These are phyloP conservation scores for Brachystomella parvula DNA, from an alignment of 1,140 invertebrate genomes.

Conservation along the genomic window DNA sequence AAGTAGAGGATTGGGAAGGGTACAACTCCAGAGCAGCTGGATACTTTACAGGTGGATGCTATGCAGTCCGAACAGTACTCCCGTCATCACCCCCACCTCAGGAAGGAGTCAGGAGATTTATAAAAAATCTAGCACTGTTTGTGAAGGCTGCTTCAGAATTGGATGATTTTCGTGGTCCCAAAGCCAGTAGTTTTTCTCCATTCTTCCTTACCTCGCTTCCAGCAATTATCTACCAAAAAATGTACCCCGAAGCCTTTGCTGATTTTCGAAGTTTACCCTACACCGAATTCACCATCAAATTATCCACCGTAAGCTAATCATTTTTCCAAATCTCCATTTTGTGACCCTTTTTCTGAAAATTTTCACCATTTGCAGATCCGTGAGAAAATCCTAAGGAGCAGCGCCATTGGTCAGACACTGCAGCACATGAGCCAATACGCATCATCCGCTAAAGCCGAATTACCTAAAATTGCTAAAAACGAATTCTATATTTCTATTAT, in stretches of 20 bases:
- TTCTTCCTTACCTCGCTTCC: constrained; percentile 26
- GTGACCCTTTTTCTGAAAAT: neutral
- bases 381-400: constrained; percentile 15
- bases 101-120: constrained; percentile 15
- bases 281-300: constrained; percentile 12
- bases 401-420: constrained; percentile 4
- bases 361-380: constrained; percentile 15
- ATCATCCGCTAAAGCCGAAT: neutral
- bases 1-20: constrained; percentile 22
- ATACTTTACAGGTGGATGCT: constrained; percentile 34
- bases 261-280: constrained; percentile 13
- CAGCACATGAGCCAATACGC: constrained; percentile 11
- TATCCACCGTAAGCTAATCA: neutral
- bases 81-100: neutral
- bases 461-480: neutral
- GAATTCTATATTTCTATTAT: neutral
- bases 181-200: neutral
- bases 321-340: constrained; percentile 1
- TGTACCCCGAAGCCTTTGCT: constrained; percentile 17
- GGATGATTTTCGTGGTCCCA: constrained; percentile 8
- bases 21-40: constrained; percentile 23
- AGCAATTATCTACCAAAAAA: constrained; percentile 25
- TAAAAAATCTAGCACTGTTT: constrained; percentile 16
- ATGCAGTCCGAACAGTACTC: constrained; percentile 21
- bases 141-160: constrained; percentile 23